Conservation (phyloP, 2,797 vertebrate species). For the Microcaecilia unicolor region DNA sequence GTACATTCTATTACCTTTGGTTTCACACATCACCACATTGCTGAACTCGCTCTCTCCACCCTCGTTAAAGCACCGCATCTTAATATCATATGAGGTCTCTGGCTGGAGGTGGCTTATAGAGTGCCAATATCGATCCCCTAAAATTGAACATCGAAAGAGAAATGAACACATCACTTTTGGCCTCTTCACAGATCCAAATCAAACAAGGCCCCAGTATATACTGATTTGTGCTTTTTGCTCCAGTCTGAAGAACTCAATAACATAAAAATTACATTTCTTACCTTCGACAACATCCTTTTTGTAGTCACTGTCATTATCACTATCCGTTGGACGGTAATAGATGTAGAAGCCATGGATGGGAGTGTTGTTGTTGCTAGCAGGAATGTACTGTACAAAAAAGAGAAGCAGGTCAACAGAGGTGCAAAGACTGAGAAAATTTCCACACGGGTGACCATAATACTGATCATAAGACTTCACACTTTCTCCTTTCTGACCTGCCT, state of each 20-base stretch:
- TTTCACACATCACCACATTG: conserved; percentile 96
- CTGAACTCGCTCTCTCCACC: conserved; percentile 94
- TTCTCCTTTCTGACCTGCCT: neutral
- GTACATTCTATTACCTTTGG: conserved; percentile 86
- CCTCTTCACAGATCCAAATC: no score
- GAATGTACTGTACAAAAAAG: conserved; percentile 64
- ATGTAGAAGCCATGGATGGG: conserved; percentile 97
- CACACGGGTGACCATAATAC: neutral
- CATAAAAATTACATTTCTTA: conserved; percentile 23
- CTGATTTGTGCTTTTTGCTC: no score
- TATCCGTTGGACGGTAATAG: conserved; percentile 95
- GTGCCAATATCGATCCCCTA: conserved; percentile 89
- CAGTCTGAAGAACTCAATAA: no score
- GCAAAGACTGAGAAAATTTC: neutral
- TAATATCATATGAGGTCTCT: conserved; percentile 94
- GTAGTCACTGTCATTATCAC: conserved; percentile 96
- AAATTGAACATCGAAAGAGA: no score
- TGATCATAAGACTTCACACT: neutral
- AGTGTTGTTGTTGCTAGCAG: conserved; percentile 88
- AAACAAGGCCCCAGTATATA: no score
- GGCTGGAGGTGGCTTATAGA: conserved; percentile 92
- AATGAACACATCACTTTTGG: neutral
- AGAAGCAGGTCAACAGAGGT: conserved; percentile 13
- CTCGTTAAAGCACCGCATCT: conserved; percentile 97
- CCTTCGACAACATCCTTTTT: conserved; percentile 94